Conservation (phyloP, 2,113 vertebrate species). For the Gila orcuttii region DNA sequence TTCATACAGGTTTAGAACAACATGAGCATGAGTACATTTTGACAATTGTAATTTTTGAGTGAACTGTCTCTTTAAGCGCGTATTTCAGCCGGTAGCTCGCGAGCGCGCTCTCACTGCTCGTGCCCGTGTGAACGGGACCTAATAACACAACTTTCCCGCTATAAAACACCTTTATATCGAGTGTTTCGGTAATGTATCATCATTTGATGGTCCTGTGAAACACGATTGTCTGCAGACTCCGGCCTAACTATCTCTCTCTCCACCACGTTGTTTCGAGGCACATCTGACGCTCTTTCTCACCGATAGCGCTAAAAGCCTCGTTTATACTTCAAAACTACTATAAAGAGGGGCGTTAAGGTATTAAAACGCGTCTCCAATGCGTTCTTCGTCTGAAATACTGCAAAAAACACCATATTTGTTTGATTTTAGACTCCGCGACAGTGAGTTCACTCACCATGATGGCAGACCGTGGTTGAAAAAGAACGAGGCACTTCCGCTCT, state of each 20-base stretch:
- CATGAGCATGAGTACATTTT: too few relatives aligned
- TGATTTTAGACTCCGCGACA: background rate
- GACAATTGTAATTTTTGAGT: too few relatives aligned
- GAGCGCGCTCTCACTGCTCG: too few relatives aligned
- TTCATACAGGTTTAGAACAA: too few relatives aligned
- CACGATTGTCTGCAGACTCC: too few relatives aligned
- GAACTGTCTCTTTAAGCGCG: too few relatives aligned
- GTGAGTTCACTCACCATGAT: slow-evolving; percentile 76
- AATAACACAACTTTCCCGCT: too few relatives aligned
- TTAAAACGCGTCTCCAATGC: background rate
- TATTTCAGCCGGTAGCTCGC: too few relatives aligned
- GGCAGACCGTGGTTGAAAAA: slow-evolving; percentile 75
- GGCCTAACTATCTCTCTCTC: background rate
- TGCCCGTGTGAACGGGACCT: too few relatives aligned
- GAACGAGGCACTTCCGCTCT: slow-evolving; percentile 67
- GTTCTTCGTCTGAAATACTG: too few relatives aligned
- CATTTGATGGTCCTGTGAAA: background rate
- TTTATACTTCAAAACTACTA: background rate
- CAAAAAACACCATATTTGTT: background rate
- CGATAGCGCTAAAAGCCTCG: background rate
- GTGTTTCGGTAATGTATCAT: background rate
- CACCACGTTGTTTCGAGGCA: slow-evolving; percentile 29
- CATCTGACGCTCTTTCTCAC: background rate
- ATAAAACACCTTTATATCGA: background rate
- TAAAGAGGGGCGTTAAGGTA: background rate